A percentile compares a stretch with the other conserved stretches of the same genome.
Evolutionary conservation across 2,113 vertebrate genomes (phyloP).

Genomic region (Lynx canadensis): DNA sequence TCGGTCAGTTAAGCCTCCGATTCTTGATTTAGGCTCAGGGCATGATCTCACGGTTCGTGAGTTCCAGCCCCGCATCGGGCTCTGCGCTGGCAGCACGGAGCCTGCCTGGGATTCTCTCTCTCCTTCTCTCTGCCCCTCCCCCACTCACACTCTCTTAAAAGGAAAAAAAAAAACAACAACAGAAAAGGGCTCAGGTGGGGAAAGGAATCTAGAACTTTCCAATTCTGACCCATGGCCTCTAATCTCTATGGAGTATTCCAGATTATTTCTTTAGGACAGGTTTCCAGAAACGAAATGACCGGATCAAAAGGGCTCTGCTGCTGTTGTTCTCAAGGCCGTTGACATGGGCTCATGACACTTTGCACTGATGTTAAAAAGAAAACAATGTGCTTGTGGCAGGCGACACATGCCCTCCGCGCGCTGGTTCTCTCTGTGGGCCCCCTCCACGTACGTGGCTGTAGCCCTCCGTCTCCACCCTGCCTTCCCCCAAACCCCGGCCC

Average conservation of each 20-base stretch:
- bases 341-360: not conserved
- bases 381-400: not conserved
- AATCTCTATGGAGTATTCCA: fast-evolving
- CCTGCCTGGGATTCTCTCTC: no score
- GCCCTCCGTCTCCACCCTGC: not conserved
- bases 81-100: no score
- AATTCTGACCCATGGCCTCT: fast-evolving
- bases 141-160: no score
- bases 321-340: not conserved
- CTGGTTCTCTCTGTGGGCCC: not conserved
- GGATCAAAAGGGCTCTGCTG: no score
- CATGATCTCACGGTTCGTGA: no score
- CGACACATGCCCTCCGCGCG: fast-evolving
- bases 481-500: not conserved
- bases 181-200: not conserved
- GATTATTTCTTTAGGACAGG: not conserved
- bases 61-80: no score
- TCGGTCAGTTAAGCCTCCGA: no score
- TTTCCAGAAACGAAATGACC: not conserved
- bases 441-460: no score
- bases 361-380: not conserved
- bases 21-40: no score
- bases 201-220: not conserved
- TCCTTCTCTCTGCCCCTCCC: no score
- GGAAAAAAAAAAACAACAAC: no score